These are phyloP conservation scores for Axis porcinus DNA, from an alignment of 2,113 vertebrate species.

Conservation along the genomic window DNA sequence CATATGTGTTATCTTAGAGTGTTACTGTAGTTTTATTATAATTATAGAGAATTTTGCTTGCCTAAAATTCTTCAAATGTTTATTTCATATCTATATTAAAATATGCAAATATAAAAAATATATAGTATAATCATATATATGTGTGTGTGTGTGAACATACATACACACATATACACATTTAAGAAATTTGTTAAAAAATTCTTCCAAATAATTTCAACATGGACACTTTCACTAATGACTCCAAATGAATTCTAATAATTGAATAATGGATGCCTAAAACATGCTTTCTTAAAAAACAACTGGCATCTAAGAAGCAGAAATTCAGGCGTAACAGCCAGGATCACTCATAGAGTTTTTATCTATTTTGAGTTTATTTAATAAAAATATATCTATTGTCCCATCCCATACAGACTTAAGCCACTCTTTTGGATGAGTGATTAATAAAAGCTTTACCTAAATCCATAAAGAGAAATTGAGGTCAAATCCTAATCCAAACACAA, in stretches of 20 bases:
- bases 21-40: background rate
- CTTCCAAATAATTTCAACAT: background rate
- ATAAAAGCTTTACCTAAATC: conserved; percentile 67
- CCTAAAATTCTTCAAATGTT: background rate
- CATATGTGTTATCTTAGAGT: background rate
- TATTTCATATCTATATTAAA: background rate
- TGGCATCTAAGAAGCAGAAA: background rate
- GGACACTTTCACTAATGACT: background rate
- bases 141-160: background rate
- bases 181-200: background rate
- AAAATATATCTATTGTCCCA: conserved; percentile 35
- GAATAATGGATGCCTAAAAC: background rate
- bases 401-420: background rate
- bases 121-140: background rate
- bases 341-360: background rate
- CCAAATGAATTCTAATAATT: background rate
- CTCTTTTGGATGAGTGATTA: conserved; percentile 60
- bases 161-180: background rate
- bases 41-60: background rate
- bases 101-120: background rate
- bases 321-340: background rate
- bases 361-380: conserved; percentile 41
- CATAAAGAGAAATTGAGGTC: conserved; percentile 50
- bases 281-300: background rate
- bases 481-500: conserved; percentile 69